phyloP scores from a whole-genome alignment of 2,797 vertebrate species.

The Rhinophrynus dorsalis region DNA sequence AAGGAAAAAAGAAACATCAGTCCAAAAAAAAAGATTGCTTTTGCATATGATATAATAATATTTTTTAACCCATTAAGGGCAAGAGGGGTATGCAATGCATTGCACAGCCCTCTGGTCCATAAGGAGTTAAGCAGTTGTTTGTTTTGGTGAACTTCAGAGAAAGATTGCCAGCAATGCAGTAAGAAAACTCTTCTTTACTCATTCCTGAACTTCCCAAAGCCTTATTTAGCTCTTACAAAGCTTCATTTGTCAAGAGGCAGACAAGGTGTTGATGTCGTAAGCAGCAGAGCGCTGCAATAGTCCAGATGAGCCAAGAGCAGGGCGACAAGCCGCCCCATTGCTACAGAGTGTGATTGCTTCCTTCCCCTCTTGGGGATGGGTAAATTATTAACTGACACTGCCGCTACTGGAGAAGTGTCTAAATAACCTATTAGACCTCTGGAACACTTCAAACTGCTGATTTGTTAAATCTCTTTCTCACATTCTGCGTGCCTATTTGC shows the following conservation, averaged over 20 bases:
- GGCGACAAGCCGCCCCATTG: constrained; percentile 48
- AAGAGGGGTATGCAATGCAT: no score
- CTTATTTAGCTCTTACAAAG: constrained; percentile 66
- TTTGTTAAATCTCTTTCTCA: constrained; percentile 79
- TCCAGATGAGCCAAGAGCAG: constrained; percentile 52
- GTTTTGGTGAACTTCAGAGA: neutral
- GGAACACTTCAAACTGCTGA: constrained; percentile 74
- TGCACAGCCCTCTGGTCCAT: no score
- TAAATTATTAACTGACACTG: constrained; percentile 82
- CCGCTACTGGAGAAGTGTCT: constrained; percentile 72
- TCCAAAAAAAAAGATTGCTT: no score
- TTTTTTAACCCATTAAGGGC: no score
- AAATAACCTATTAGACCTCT: constrained; percentile 81
- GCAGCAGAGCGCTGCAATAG: constrained; percentile 49
- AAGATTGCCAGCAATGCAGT: neutral
- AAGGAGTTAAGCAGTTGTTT: no score
- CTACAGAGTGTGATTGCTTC: constrained; percentile 59
- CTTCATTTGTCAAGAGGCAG: constrained; percentile 68
- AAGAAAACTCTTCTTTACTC: neutral
- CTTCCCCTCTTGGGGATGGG: constrained; percentile 59
- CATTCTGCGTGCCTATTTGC: constrained; percentile 64
- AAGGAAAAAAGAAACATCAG: no score
- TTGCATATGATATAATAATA: no score
- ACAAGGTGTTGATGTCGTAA: constrained; percentile 59
- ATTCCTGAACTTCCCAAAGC: constrained; percentile 55